Evolutionary conservation across 2,113 vertebrate species (phyloP).

Genomic region (Elephas maximus): DNA sequence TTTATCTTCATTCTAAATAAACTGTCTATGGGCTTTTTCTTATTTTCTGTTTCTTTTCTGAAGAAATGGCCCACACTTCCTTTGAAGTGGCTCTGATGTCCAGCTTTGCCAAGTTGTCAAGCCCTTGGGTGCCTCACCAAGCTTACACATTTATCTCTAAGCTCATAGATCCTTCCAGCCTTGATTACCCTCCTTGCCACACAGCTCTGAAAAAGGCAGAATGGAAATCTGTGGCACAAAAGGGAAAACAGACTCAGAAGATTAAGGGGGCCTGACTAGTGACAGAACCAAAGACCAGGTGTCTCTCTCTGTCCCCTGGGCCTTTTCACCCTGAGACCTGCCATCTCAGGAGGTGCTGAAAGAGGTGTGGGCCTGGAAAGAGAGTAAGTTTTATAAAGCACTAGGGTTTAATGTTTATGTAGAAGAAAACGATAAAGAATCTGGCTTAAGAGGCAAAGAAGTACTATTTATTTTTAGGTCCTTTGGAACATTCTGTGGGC

Average conservation of each 20-base stretch:
- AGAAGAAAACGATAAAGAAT: slow-evolving; percentile 14
- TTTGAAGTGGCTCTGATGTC: slow-evolving; percentile 9
- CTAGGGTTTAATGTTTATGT: slow-evolving; percentile 4
- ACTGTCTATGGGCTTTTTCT: background rate
- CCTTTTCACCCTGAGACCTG: background rate
- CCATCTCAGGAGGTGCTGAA: background rate
- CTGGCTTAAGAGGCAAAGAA: background rate
- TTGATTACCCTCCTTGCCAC: background rate
- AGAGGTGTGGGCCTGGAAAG: background rate
- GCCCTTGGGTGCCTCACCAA: background rate
- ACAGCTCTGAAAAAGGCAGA: background rate
- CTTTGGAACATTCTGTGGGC: background rate
- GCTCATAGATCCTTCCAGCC: background rate
- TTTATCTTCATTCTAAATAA: background rate
- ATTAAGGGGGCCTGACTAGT: background rate
- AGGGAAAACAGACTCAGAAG: background rate
- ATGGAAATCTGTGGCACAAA: background rate
- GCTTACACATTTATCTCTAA: background rate
- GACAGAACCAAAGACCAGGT: slow-evolving; percentile 37
- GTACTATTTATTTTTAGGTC: slow-evolving; percentile 11
- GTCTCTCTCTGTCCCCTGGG: background rate
- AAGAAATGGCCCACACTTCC: background rate
- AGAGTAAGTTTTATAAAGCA: background rate
- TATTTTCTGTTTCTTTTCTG: slow-evolving; percentile 35
- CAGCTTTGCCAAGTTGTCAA: background rate